Evolutionary conservation across 2,113 vertebrate species (phyloP).

Genomic region (Thinocorus orbignyianus): DNA sequence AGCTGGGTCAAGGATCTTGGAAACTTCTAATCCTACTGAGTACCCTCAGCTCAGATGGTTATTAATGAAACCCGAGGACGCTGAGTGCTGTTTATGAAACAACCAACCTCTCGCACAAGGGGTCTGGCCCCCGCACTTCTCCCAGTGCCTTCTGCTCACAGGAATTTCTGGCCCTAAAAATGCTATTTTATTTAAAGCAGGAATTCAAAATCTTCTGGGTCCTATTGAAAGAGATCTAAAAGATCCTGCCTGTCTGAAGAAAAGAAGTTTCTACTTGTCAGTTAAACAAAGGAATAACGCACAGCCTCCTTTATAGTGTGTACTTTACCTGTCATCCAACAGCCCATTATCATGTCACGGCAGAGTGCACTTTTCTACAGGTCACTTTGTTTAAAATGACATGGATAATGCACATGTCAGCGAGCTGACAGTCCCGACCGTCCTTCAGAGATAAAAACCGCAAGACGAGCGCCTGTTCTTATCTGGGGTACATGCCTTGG

Average conservation of each 20-base stretch:
- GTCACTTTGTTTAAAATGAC: conserved; percentile 94
- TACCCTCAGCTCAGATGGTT: background rate
- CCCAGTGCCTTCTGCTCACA: background rate
- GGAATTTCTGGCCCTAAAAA: conserved; percentile 3
- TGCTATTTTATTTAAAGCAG: background rate
- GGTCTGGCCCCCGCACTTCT: background rate
- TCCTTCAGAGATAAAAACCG: conserved; percentile 84
- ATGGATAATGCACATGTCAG: conserved; percentile 86
- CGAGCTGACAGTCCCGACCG: conserved; percentile 83
- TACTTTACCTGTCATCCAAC: conserved; percentile 87
- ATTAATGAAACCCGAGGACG: background rate
- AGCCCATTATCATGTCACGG: conserved; percentile 88
- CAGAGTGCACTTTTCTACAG: conserved; percentile 81
- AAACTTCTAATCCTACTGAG: background rate
- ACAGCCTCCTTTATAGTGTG: conserved; percentile 74
- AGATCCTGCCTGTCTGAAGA: conserved; percentile 65
- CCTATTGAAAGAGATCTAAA: conserved; percentile 63
- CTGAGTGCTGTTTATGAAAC: background rate
- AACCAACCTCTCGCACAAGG: background rate
- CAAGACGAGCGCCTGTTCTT: conserved; percentile 84
- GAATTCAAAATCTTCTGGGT: conserved; percentile 43
- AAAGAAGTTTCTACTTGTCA: conserved; percentile 77
- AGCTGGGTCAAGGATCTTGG: background rate
- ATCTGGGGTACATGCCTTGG: conserved; percentile 86
- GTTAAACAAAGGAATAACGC: conserved; percentile 81